These are phyloP conservation scores for Stramonita haemastoma DNA, from an alignment of 2,888 invertebrate species.

Conservation along the genomic window DNA sequence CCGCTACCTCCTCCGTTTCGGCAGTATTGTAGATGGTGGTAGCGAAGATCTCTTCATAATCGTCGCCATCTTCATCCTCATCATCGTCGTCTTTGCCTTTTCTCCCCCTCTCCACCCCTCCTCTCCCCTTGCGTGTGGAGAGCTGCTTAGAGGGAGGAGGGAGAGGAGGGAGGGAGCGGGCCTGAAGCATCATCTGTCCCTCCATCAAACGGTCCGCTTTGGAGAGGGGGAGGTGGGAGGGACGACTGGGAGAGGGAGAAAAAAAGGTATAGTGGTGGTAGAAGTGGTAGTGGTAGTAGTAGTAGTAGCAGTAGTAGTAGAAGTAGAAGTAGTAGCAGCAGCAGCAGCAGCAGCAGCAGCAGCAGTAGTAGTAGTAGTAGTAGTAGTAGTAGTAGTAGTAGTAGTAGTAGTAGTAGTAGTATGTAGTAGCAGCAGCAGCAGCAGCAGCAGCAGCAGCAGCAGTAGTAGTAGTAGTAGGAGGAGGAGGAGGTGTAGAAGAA, in stretches of 20 bases:
- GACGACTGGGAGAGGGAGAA: constrained; percentile 49
- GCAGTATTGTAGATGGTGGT: constrained; percentile 57
- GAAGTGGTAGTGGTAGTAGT: neutral
- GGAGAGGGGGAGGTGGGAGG: constrained; percentile 56
- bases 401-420: neutral
- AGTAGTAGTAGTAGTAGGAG: constrained; percentile 26
- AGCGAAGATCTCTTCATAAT: constrained; percentile 55
- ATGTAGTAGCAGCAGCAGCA: neutral
- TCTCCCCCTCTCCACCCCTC: neutral
- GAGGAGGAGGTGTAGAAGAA: neutral
- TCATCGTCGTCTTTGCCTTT: constrained; percentile 34
- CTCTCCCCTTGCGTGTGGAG: neutral
- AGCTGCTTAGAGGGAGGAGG: neutral
- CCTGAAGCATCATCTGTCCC: constrained; percentile 42
- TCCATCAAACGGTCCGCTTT: constrained; percentile 64
- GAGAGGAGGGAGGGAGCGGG: neutral
- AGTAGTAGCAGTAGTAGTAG: neutral
- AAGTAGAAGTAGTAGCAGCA: neutral
- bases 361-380: neutral
- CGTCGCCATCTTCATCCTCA: constrained; percentile 24
- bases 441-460: neutral
- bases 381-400: constrained; percentile 21
- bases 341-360: neutral
- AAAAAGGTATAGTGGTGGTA: neutral
- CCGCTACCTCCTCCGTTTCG: constrained; percentile 51